These are phyloP conservation scores for Apoderus coryli DNA, from an alignment of 2,888 invertebrate genomes.

Conservation along the genomic window DNA sequence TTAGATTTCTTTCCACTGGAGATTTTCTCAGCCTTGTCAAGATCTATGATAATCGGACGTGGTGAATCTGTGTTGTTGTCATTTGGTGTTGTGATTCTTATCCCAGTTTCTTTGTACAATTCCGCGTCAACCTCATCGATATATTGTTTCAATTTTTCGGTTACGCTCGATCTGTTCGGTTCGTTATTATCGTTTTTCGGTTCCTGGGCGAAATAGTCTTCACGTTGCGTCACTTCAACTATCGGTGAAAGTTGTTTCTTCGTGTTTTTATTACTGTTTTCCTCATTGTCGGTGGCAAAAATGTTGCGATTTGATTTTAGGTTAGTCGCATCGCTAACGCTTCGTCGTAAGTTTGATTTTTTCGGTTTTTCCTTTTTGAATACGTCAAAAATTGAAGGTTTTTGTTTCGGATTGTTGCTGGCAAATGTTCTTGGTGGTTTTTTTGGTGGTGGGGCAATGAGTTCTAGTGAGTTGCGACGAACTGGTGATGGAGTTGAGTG, in stretches of 20 bases:
- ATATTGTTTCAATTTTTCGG: conserved; percentile 28
- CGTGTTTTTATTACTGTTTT: conserved; percentile 27
- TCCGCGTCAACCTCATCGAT: conserved; percentile 29
- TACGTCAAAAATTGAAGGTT: conserved; percentile 50
- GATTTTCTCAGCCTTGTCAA: conserved; percentile 31
- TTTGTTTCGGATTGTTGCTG: conserved; percentile 28
- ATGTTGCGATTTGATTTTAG: conserved; percentile 35
- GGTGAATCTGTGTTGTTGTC: conserved; percentile 18
- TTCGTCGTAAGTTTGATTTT: conserved; percentile 35
- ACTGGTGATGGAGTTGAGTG: conserved; percentile 24
- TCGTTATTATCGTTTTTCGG: conserved; percentile 12
- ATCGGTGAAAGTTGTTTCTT: conserved; percentile 65
- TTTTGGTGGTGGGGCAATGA: conserved; percentile 26
- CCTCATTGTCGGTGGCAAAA: conserved; percentile 12
- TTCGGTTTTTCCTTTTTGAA: conserved; percentile 44
- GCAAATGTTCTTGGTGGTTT: conserved; percentile 33
- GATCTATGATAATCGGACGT: conserved; percentile 30
- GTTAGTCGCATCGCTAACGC: conserved; percentile 41
- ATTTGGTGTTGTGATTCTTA: conserved; percentile 18
- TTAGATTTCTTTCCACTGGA: conserved; percentile 21
- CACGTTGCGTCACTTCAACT: conserved; percentile 58
- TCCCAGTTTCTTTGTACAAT: conserved; percentile 27
- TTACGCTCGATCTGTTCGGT: conserved; percentile 23
- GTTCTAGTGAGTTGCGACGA: conserved; percentile 39
- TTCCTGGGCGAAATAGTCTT: conserved; percentile 46